Base-by-base conservation (phyloP, 2,888 invertebrate genomes). In the Hoplodrina blanda region DNA sequence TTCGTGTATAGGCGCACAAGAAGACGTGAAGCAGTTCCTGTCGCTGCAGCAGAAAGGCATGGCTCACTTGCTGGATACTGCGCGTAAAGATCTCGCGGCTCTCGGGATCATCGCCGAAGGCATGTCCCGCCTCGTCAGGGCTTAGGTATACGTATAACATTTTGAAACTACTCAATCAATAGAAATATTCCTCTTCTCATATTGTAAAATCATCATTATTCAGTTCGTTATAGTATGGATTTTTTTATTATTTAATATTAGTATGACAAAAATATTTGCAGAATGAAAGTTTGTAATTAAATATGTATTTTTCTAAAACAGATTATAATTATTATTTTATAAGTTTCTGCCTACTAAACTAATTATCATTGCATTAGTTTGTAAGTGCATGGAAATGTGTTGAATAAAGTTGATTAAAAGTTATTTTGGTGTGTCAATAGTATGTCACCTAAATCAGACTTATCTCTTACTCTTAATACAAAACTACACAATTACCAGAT, bases 31-130 rank as follows among this genome's bases (percentile, higher is more conserved):
- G 80, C 96, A 98, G 95, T 98, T 98, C 92, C 93, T 99, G 69
- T 96, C 97, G 59, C 97, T 98, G 95, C 98, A 99, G 88, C 99
- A 99, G 90, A 97, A 97, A 75, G 99, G 99, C 0, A 98, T 99
- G 96, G 97, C 98, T 41, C 98, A 98, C 86, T 95, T 99, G 25
- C 97, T 99, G 76, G 97, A 97, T 69, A 98, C 98, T 0, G 97
- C 98, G 41, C 98, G 98, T 81, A 97, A 97, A 62, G 99, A 99
- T 91, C 91, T 98, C 75, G 97, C 97, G 64, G 97, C 98, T 37
- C 94, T 99, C 70, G 97, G 98, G 89, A 97, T 97, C 46, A 98
- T 98, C 76, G 96, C 97, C n/a, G 97, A 97, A 70, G 98, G 98
- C 44, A 97, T 98, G 97, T 96, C 97, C 2, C 97, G 97, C 56